phyloP scores from a whole-genome alignment of 2,113 vertebrate genomes.

The Apeltes quadracus region DNA sequence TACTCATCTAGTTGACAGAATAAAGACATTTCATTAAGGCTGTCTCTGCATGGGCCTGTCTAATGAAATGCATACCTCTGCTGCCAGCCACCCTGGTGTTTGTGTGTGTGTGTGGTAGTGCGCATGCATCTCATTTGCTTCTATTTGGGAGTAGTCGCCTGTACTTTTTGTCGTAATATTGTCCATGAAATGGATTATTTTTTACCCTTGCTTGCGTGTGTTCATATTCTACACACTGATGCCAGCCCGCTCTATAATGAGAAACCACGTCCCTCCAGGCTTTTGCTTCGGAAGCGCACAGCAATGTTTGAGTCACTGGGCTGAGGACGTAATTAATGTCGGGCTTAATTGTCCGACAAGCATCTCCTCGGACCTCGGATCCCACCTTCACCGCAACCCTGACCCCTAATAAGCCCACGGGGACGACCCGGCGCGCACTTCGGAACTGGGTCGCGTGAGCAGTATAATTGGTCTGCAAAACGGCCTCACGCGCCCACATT shows the following conservation, averaged over 20 bases:
- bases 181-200: background rate
- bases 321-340: conserved; percentile 64
- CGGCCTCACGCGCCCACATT: background rate
- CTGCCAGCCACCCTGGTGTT: conserved; percentile 3
- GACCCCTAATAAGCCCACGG: conserved; percentile 59
- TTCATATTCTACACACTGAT: conserved; percentile 4
- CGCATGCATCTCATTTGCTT: conserved; percentile 1
- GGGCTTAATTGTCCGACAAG: conserved; percentile 58
- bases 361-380: conserved; percentile 43
- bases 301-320: conserved; percentile 10
- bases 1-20: conserved; percentile 61
- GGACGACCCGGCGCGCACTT: conserved; percentile 18
- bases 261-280: conserved; percentile 21
- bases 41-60: conserved; percentile 27
- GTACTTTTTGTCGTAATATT: background rate
- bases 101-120: conserved; percentile 11
- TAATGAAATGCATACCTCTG: conserved; percentile 53
- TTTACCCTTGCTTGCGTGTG: background rate
- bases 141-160: background rate
- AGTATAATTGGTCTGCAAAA: conserved; percentile 42
- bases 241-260: conserved; percentile 23
- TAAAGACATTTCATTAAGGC: conserved; percentile 58
- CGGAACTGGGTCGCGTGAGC: conserved; percentile 4
- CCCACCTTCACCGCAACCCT: conserved; percentile 48
- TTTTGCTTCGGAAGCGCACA: background rate